These are phyloP conservation scores for Druon quercuslanigerum DNA, from an alignment of 1,140 invertebrate genomes.

Conservation along the genomic window DNA sequence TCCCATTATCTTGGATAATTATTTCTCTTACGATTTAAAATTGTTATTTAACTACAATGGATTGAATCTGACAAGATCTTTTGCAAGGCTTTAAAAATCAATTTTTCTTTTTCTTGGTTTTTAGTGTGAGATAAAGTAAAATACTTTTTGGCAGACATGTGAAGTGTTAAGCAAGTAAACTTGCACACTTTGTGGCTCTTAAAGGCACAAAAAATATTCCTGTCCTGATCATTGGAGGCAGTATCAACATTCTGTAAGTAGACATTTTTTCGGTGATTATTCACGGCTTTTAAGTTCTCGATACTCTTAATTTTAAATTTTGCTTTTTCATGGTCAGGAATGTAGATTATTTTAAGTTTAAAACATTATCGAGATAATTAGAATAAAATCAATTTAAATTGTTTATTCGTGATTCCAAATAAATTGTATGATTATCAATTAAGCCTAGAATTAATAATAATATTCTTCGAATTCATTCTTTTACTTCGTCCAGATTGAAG, in stretches of 20 bases:
- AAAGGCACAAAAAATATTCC: constrained; percentile 76
- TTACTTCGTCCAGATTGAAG: no score
- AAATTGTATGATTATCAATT: no score
- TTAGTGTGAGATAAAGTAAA: constrained; percentile 80
- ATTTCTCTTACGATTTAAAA: no score
- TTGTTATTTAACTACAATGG: not conserved
- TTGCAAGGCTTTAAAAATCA: not conserved
- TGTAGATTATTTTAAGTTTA: no score
- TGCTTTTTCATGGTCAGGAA: no score
- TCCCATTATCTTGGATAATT: no score
- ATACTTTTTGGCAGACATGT: constrained; percentile 78
- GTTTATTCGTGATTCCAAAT: no score
- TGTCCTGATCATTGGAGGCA: constrained; percentile 84
- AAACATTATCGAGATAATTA: no score
- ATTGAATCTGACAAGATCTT: not conserved
- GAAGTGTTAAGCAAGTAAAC: constrained; percentile 72
- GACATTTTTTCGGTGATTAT: constrained; percentile 14
- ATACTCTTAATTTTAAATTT: no score
- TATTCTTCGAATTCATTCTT: no score
- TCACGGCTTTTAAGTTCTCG: not conserved
- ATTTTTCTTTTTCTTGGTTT: constrained; percentile 52
- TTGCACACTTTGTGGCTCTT: constrained; percentile 78
- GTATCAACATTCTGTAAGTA: constrained; percentile 81
- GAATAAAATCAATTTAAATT: no score
- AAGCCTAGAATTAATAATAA: no score